phyloP scores from a whole-genome alignment of 1,140 invertebrate species.

The Choristoneura fumiferana region DNA sequence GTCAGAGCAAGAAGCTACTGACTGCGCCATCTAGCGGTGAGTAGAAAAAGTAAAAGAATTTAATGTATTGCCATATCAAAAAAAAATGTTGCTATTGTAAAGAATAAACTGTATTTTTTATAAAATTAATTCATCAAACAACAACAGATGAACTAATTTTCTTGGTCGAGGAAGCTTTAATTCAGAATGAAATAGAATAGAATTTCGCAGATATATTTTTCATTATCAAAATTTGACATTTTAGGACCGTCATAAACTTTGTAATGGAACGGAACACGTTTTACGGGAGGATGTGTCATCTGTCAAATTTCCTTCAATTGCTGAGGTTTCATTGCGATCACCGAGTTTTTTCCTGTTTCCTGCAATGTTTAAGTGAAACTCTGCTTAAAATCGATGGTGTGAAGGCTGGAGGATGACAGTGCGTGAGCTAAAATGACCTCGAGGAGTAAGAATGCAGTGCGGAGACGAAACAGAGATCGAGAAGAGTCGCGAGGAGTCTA shows the following conservation, averaged over 20 bases:
- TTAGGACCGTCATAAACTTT: too few species aligned
- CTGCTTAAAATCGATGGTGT: slow-evolving; percentile 60
- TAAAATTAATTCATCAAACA: too few species aligned
- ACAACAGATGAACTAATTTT: too few species aligned
- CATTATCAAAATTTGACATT: too few species aligned
- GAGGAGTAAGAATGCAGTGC: slow-evolving; percentile 69
- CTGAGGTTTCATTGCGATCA: slow-evolving; percentile 42
- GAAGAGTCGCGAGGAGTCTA: slow-evolving; percentile 91
- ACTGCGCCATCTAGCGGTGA: background rate
- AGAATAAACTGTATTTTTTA: background rate
- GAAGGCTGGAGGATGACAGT: slow-evolving; percentile 43
- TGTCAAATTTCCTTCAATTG: slow-evolving; percentile 69
- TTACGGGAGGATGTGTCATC: slow-evolving; percentile 43
- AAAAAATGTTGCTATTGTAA: background rate
- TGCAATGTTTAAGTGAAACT: slow-evolving; percentile 61
- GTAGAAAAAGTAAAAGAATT: background rate
- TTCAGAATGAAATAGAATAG: too few species aligned
- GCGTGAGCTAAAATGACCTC: slow-evolving; percentile 70
- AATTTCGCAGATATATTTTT: too few species aligned
- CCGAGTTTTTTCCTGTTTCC: slow-evolving; percentile 36
- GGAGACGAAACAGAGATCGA: slow-evolving; percentile 91
- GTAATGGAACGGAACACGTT: slow-evolving; percentile 7
- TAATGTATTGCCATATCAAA: background rate
- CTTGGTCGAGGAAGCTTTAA: too few species aligned
- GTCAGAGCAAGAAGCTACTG: background rate